Percentiles rank a stretch among this genome's conserved stretches.
phyloP scores from a whole-genome alignment of 2,113 vertebrate species.

The Burhinus oedicnemus region DNA sequence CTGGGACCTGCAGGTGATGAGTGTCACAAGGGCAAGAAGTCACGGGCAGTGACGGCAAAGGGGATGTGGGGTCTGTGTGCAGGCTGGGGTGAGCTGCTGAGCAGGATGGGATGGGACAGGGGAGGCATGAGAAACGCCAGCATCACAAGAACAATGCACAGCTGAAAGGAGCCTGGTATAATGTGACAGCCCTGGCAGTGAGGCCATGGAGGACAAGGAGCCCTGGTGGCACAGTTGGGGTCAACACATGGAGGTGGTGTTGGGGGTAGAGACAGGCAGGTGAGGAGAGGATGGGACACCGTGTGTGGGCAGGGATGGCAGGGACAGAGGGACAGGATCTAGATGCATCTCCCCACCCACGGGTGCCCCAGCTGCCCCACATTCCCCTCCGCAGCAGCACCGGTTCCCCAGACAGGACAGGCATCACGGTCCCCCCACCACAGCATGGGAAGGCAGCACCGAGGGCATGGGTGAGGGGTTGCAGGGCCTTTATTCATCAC shows the following conservation, averaged over 20 bases:
- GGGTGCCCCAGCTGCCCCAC: neutral
- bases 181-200: neutral
- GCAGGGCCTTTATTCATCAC: slow-evolving; percentile 38
- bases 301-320: neutral
- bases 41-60: fast-evolving
- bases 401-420: neutral
- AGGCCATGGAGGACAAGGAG: neutral
- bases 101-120: neutral
- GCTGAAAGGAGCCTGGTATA: neutral
- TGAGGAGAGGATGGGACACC: neutral
- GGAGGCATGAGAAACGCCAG: neutral
- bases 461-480: neutral
- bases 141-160: neutral
- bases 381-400: neutral
- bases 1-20: neutral
- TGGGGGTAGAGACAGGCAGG: fast-evolving
- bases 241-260: neutral
- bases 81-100: neutral
- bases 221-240: neutral
- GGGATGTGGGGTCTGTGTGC: neutral
- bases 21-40: neutral
- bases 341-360: neutral
- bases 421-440: fast-evolving
- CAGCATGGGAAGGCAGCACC: neutral
- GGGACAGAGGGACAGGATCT: neutral